A percentile compares a stretch with the other conserved stretches of the same genome.
Evolutionary conservation across 2,797 vertebrate species (phyloP).

Genomic region (Psittacula echo): DNA sequence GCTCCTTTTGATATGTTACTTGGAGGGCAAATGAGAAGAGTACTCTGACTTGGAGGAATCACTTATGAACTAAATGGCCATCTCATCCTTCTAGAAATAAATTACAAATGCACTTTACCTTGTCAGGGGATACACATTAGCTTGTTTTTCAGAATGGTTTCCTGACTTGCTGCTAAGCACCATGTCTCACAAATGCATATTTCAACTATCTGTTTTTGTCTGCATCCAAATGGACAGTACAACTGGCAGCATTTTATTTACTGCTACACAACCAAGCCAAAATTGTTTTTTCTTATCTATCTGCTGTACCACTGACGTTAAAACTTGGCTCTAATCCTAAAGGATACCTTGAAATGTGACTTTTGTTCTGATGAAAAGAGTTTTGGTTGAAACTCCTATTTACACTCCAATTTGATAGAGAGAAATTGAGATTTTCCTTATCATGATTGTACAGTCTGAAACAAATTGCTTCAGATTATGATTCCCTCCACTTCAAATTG

Average conservation of each 20-base stretch:
- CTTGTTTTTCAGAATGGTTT: not conserved
- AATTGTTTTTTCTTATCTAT: not conserved
- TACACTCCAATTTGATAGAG: not conserved
- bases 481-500: slow-evolving; percentile 47
- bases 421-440: slow-evolving; percentile 57
- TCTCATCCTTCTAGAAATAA: not conserved
- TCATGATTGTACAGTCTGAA: slow-evolving; percentile 32
- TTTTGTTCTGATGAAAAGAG: not conserved
- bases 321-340: not conserved
- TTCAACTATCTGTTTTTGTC: not conserved
- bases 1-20: not conserved
- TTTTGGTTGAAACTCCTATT: not conserved
- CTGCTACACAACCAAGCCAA: not conserved
- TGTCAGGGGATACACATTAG: not conserved
- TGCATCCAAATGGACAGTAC: not conserved
- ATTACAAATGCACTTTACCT: not conserved
- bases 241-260: not conserved
- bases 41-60: not conserved
- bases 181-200: rapidly evolving
- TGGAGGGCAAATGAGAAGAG: not conserved
- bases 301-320: not conserved
- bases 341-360: not conserved
- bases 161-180: not conserved
- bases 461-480: slow-evolving; percentile 63
- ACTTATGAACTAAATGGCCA: not conserved